phyloP scores from a whole-genome alignment of 2,113 vertebrate genomes.

The Clarias macrocephalus region DNA sequence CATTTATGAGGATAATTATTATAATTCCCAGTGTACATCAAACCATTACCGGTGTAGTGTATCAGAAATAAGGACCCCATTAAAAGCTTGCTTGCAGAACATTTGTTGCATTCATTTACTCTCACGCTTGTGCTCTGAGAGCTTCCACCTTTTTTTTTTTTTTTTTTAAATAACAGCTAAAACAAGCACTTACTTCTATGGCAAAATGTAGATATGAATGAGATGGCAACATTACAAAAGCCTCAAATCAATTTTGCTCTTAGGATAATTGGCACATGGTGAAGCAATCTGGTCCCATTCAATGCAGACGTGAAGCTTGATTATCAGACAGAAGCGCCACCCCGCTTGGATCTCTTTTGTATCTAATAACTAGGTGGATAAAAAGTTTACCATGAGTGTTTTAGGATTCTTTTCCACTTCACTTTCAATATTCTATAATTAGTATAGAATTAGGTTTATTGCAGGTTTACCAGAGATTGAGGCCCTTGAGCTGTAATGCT shows the following conservation, averaged over 20 bases:
- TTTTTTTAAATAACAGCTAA: constrained; percentile 59
- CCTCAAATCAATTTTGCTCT: constrained; percentile 62
- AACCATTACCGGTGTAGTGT: constrained; percentile 63
- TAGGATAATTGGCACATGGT: constrained; percentile 57
- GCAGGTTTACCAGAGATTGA: constrained; percentile 22
- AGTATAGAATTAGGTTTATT: neutral
- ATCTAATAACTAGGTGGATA: constrained; percentile 52
- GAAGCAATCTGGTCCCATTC: constrained; percentile 58
- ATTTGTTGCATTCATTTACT: constrained; percentile 52
- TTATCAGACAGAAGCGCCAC: constrained; percentile 33
- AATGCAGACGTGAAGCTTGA: constrained; percentile 46
- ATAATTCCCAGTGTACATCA: constrained; percentile 67
- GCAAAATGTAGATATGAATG: constrained; percentile 55
- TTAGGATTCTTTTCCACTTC: constrained; percentile 36
- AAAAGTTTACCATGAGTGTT: constrained; percentile 41
- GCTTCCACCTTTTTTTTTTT: constrained; percentile 53
- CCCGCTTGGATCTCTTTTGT: constrained; percentile 19
- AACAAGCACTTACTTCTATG: constrained; percentile 58
- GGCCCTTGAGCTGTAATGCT: neutral
- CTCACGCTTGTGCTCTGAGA: constrained; percentile 54
- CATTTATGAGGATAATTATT: constrained; percentile 71
- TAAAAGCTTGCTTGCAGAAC: constrained; percentile 62
- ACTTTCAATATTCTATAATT: constrained; percentile 46
- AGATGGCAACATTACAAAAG: constrained; percentile 54
- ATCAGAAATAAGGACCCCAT: constrained; percentile 60